Base-by-base conservation (phyloP, 2,888 invertebrate species). In the Brachyopa scutellaris region DNA sequence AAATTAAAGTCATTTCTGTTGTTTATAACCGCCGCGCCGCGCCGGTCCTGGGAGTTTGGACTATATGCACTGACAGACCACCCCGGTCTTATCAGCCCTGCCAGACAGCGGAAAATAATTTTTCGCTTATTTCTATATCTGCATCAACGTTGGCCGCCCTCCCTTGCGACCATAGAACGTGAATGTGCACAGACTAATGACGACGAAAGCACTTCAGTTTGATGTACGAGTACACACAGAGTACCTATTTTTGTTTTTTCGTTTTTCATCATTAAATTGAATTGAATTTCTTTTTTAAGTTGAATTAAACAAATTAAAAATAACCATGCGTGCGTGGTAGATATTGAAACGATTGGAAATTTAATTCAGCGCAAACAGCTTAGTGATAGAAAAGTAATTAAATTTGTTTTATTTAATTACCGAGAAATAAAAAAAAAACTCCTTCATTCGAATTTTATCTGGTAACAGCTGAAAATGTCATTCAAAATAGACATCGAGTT, bases 1-100 rank as follows among this genome's bases (percentile, higher is more conserved):
- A 42, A 61, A 62, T 72, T 31, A 31, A 62, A 72, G 45, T 40
- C n/a, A n/a, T n/a, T n/a, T n/a, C 4, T 45, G 53, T 61, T 31
- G 40, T 33, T 49, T 40, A 15, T 40, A n/a, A n/a, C n/a, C n/a
- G n/a, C n/a, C 5, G 45, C 13, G 21, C 26, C 51, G 36, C 8
- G 17, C n/a, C 21, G 42, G 9, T 31, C 29, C 42, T 61, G 29
- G 29, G 42, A 31, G 31, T 61, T 11, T 11, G 51, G 3, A 33
- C 11, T 33, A 11, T 19, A 9, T n/a, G 7, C 21, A 62, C n/a
- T 51, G 26, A 49, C 19, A 64, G 4, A 31, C n/a, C 21, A 2
- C n/a, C n/a, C n/a, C 15, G n/a, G 29, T 19, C 40, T 13, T 23
- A 51, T 31, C 40, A 29, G 19, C 29, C 2, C 21, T 45, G 53